Conservation (phyloP, 2,888 invertebrate genomes). For the Julus scanicus region DNA sequence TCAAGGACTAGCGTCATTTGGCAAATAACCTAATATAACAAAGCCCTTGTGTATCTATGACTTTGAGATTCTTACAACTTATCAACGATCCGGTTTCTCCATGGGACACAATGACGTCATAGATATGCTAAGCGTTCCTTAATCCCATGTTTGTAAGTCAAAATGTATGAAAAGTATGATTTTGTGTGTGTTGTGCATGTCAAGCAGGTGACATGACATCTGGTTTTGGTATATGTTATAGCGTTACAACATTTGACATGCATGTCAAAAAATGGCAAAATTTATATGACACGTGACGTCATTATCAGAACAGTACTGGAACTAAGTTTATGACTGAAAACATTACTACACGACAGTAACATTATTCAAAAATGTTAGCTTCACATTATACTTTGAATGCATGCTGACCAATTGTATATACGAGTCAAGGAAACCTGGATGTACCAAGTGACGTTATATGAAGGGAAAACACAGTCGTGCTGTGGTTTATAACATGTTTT, state of each 20-base stretch:
- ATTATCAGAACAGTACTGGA: too few relatives aligned
- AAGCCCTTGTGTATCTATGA: not conserved
- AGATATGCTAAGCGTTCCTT: not conserved
- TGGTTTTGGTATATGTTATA: not conserved
- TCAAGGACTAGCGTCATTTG: not conserved
- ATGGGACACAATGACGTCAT: not conserved
- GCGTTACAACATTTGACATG: not conserved
- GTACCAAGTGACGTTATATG: too few relatives aligned
- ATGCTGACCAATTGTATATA: too few relatives aligned
- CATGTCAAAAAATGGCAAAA: not conserved
- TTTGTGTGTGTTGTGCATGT: too few relatives aligned
- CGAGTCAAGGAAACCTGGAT: too few relatives aligned
- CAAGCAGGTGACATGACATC: not conserved
- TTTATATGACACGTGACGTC: not conserved
- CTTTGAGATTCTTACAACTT: not conserved
- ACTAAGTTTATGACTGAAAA: too few relatives aligned
- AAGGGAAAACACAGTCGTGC: too few relatives aligned
- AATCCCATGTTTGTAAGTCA: not conserved
- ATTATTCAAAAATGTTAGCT: too few relatives aligned
- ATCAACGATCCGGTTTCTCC: not conserved
- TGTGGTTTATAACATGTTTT: too few relatives aligned
- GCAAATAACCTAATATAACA: slow-evolving; percentile 34
- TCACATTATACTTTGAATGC: too few relatives aligned
- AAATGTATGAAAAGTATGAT: not conserved
- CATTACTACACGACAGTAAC: too few relatives aligned